A percentile compares a stretch with the other conserved stretches of the same genome.
These are phyloP conservation scores for Atlantisia rogersi DNA, from an alignment of 2,113 vertebrate genomes.

Conservation along the genomic window DNA sequence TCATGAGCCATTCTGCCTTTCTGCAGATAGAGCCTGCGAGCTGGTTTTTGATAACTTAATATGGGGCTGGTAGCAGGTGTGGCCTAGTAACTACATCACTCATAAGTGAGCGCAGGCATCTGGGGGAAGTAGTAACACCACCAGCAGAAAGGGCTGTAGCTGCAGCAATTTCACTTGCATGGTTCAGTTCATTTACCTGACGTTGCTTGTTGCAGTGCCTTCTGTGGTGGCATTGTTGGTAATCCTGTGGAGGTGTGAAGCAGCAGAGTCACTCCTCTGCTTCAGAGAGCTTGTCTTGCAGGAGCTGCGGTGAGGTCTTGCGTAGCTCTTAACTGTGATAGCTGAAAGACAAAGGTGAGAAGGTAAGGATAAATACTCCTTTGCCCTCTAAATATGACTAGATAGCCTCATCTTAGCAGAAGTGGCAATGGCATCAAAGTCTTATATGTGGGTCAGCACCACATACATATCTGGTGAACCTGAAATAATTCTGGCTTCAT, in stretches of 20 bases:
- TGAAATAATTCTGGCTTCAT: neutral
- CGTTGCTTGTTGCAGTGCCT: neutral
- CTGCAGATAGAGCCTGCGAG: neutral
- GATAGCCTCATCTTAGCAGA: neutral
- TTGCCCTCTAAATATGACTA: neutral
- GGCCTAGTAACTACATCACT: neutral
- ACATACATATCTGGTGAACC: neutral
- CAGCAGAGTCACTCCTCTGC: neutral
- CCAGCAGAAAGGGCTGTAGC: neutral
- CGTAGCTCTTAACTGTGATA: neutral
- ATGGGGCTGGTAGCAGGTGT: neutral
- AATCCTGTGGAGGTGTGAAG: neutral
- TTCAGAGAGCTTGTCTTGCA: neutral
- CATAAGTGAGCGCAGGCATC: neutral
- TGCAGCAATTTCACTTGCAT: neutral
- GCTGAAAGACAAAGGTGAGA: neutral
- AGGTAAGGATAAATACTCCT: neutral
- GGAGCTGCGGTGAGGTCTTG: neutral
- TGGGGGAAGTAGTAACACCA: neutral
- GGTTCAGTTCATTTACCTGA: neutral
- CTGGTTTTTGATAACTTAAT: neutral
- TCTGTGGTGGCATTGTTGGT: rapidly evolving
- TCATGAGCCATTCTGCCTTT: neutral
- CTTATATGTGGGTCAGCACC: neutral
- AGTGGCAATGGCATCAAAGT: neutral